These are phyloP conservation scores for Heliconius sara DNA, from an alignment of 2,888 invertebrate genomes.

Conservation along the genomic window DNA sequence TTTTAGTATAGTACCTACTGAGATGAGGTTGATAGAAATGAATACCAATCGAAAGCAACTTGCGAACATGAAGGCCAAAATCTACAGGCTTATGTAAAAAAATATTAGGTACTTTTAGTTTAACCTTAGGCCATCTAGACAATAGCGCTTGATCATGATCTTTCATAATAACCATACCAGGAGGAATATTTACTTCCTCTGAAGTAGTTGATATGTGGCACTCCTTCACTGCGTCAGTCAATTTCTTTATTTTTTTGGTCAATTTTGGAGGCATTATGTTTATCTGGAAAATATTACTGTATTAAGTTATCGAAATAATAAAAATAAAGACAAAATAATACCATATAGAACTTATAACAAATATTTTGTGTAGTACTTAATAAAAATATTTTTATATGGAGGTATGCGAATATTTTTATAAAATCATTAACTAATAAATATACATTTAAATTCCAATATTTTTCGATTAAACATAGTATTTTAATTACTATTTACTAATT, in stretches of 20 bases:
- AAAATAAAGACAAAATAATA: neutral
- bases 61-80: conserved; percentile 55
- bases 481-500: neutral
- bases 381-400: neutral
- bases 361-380: neutral
- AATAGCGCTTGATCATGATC: conserved; percentile 48
- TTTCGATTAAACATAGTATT: neutral
- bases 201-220: conserved; percentile 47
- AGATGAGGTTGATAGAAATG: conserved; percentile 56
- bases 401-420: neutral
- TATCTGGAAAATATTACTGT: conserved; percentile 24
- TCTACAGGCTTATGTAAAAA: conserved; percentile 61
- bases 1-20: conserved; percentile 55
- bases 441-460: neutral
- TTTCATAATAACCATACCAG: conserved; percentile 49
- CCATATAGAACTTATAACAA: neutral
- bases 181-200: conserved; percentile 22
- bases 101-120: conserved; percentile 59
- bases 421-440: neutral
- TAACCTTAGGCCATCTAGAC: conserved; percentile 59
- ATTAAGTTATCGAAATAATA: neutral
- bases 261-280: conserved; percentile 51
- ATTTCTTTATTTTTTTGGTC: conserved; percentile 49
- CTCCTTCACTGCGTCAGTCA: conserved; percentile 47
- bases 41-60: conserved; percentile 55